Conservation (phyloP, 2,113 vertebrate genomes). For the Leiothrix lutea region DNA sequence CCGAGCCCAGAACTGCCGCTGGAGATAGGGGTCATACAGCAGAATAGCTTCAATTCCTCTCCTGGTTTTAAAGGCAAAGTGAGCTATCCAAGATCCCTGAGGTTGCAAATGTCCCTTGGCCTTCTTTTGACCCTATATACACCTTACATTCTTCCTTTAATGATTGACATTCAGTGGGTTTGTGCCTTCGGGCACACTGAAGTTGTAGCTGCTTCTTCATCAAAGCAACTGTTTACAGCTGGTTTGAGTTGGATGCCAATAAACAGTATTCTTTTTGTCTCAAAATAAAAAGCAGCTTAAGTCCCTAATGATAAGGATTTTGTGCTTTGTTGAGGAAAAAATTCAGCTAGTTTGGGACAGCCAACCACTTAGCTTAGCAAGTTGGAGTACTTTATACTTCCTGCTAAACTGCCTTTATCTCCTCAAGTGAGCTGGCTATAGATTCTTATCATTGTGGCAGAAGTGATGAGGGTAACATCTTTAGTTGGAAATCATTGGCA, state of each 20-base stretch:
- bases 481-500: constrained; percentile 81
- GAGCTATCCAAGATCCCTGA: constrained; percentile 43
- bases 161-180: constrained; percentile 81
- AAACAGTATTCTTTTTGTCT: constrained; percentile 83
- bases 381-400: constrained; percentile 36
- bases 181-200: constrained; percentile 69
- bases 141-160: constrained; percentile 81
- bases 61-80: neutral
- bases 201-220: constrained; percentile 78
- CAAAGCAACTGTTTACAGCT: constrained; percentile 96
- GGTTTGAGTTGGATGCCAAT: constrained; percentile 82
- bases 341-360: constrained; percentile 74
- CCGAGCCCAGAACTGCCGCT: neutral
- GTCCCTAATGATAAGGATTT: constrained; percentile 84
- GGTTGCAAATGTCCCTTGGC: constrained; percentile 63
- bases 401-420: constrained; percentile 74
- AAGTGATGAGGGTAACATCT: constrained; percentile 81
- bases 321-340: constrained; percentile 76
- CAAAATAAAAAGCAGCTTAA: constrained; percentile 86
- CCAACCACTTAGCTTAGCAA: constrained; percentile 65
- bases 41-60: constrained; percentile 29
- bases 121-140: constrained; percentile 71
- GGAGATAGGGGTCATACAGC: constrained; percentile 34
- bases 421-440: constrained; percentile 60
- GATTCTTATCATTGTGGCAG: constrained; percentile 80